A percentile compares a stretch with the other conserved stretches of the same genome.
Evolutionary conservation across 1,140 invertebrate species (phyloP).

Genomic region (Copidosoma floridanum): DNA sequence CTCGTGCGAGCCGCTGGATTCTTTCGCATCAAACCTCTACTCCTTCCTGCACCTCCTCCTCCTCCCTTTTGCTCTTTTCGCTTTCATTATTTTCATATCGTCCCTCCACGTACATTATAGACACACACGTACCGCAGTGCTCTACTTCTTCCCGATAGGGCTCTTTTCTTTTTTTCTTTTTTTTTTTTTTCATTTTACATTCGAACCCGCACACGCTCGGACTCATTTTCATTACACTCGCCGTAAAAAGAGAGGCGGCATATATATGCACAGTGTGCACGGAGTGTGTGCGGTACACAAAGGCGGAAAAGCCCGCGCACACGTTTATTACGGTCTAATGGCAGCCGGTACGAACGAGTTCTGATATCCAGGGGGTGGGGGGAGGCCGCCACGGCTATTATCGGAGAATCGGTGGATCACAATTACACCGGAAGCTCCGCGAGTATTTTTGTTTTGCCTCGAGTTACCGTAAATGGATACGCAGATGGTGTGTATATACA

Average conservation of each 20-base stretch:
- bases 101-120: background rate
- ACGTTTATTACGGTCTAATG: too few relatives aligned
- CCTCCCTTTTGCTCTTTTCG: background rate
- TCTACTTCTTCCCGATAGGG: background rate
- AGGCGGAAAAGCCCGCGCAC: too few relatives aligned
- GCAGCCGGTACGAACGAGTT: too few relatives aligned
- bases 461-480: too few relatives aligned
- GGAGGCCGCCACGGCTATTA: too few relatives aligned
- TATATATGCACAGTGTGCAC: background rate
- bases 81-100: slow-evolving; percentile 12
- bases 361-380: too few relatives aligned
- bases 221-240: slow-evolving; percentile 11
- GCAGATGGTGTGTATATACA: too few relatives aligned
- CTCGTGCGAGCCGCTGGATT: slow-evolving; percentile 4
- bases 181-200: background rate
- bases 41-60: background rate
- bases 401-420: too few relatives aligned
- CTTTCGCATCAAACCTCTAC: slow-evolving; percentile 5
- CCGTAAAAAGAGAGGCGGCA: too few relatives aligned
- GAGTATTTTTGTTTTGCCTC: too few relatives aligned
- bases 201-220: background rate
- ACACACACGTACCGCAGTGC: background rate
- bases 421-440: too few relatives aligned
- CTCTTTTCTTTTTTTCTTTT: background rate
- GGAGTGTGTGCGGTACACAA: too few relatives aligned